These are phyloP conservation scores for Drosophila serrata DNA, from an alignment of 1,140 invertebrate species.

Conservation along the genomic window DNA sequence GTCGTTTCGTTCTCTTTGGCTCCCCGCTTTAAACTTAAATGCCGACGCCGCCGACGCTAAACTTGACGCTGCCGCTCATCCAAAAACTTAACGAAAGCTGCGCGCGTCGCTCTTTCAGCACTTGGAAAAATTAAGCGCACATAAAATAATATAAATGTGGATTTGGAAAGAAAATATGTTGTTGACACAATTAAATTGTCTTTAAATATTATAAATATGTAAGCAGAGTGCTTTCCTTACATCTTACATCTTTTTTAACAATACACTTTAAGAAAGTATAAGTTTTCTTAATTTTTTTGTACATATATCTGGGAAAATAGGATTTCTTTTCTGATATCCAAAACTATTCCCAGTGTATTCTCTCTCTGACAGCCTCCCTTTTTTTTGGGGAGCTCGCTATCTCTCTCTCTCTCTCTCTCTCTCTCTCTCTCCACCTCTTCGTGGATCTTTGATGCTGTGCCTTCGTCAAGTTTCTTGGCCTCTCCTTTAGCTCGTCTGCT, in stretches of 20 bases:
- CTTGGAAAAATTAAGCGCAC: not conserved
- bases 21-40: conserved; percentile 70
- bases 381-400: not conserved
- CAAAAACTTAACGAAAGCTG: conserved; percentile 44
- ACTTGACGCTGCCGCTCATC: conserved; percentile 13
- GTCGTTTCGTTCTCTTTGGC: conserved; percentile 62
- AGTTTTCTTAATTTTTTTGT: too few relatives aligned
- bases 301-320: not conserved
- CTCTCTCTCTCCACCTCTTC: conserved; percentile 15
- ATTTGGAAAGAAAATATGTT: not conserved
- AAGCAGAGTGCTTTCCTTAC: too few relatives aligned
- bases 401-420: conserved; percentile 7
- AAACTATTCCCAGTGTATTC: not conserved
- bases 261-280: too few relatives aligned
- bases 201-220: not conserved
- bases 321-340: not conserved
- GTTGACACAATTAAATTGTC: too few relatives aligned
- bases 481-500: conserved; percentile 21
- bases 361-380: conserved; percentile 7
- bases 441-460: conserved; percentile 21
- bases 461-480: conserved; percentile 42
- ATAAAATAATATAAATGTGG: not conserved
- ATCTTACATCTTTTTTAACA: too few relatives aligned
- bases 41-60: conserved; percentile 30
- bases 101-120: conserved; percentile 14